Evolutionary conservation across 2,797 vertebrate species (phyloP).

Genomic region (Streptopelia turtur): DNA sequence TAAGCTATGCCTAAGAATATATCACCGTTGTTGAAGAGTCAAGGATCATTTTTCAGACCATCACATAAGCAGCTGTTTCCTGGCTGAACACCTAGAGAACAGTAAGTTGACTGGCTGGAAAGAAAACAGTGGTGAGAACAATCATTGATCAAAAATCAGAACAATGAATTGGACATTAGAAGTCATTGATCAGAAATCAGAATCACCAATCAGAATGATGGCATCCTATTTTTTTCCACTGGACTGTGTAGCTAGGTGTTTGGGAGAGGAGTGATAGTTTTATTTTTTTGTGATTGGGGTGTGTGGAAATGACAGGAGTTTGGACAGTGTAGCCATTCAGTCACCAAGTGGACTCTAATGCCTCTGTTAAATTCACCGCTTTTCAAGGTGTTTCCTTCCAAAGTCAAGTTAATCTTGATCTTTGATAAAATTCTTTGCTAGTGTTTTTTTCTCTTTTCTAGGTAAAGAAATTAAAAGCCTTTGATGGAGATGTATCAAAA

Average conservation of each 20-base stretch:
- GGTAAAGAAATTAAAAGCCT: constrained; percentile 92
- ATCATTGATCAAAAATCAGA: not conserved
- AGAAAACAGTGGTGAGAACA: not conserved
- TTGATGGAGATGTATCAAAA: constrained; percentile 91
- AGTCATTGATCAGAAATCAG: not conserved
- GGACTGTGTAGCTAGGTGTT: not conserved
- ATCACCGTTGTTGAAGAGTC: not conserved
- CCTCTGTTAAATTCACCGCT: not conserved
- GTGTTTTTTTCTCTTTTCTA: constrained; percentile 70
- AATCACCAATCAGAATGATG: not conserved
- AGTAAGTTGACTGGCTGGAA: not conserved
- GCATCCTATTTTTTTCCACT: not conserved
- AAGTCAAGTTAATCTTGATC: constrained; percentile 14
- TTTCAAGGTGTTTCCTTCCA: not conserved
- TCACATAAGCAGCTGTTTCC: not conserved
- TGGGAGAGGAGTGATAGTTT: not conserved
- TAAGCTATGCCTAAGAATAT: not conserved
- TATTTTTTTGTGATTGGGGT: not conserved
- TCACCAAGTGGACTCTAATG: not conserved
- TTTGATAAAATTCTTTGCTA: constrained; percentile 32
- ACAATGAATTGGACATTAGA: not conserved
- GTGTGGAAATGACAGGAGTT: not conserved
- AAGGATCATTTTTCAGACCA: not conserved
- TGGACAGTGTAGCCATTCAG: not conserved
- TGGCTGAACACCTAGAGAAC: not conserved